A percentile compares a stretch with the other conserved stretches of the same genome.
Conservation (phyloP, 30 jellyfish, hydroid and myxozoan genomes). For the Turritopsis rubra region DNA sequence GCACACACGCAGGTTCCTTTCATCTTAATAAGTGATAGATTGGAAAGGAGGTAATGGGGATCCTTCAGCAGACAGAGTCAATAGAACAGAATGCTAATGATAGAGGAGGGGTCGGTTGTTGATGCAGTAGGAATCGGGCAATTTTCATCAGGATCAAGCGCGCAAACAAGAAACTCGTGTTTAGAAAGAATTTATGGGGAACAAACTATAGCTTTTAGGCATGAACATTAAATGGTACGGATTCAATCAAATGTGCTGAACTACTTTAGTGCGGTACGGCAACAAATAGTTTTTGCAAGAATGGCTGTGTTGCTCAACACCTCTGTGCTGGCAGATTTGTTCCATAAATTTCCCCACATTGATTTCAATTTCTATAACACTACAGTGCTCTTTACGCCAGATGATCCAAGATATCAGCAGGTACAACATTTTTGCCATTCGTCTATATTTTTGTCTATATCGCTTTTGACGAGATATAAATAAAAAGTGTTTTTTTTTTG, state of each 20-base stretch:
- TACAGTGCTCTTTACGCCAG: conserved; percentile 30
- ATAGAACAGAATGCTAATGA: too few species aligned
- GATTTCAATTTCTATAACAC: conserved; percentile 29
- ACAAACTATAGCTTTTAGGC: background rate
- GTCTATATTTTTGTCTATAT: background rate
- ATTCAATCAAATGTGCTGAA: background rate
- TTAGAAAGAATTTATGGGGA: too few species aligned
- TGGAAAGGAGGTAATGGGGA: too few species aligned
- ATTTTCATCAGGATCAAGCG: too few species aligned
- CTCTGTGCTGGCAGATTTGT: conserved; percentile 7
- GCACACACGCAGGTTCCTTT: too few species aligned
- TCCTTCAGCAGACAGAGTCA: too few species aligned
- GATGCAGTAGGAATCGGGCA: too few species aligned
- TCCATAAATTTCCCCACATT: conserved; percentile 28
- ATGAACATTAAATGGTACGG: background rate
- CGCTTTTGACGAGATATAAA: too few species aligned
- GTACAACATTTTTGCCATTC: background rate
- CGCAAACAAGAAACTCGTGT: background rate
- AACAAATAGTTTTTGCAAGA: background rate
- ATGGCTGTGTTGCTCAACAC: conserved; percentile 12
- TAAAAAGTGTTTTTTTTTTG: too few species aligned
- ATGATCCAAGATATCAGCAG: conserved; percentile 31
- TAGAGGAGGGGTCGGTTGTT: too few species aligned
- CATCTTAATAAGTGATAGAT: too few species aligned
- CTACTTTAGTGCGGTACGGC: background rate